These are phyloP conservation scores for Pristionchus arcanus DNA, from an alignment of 2,888 invertebrate genomes.

Conservation along the genomic window DNA sequence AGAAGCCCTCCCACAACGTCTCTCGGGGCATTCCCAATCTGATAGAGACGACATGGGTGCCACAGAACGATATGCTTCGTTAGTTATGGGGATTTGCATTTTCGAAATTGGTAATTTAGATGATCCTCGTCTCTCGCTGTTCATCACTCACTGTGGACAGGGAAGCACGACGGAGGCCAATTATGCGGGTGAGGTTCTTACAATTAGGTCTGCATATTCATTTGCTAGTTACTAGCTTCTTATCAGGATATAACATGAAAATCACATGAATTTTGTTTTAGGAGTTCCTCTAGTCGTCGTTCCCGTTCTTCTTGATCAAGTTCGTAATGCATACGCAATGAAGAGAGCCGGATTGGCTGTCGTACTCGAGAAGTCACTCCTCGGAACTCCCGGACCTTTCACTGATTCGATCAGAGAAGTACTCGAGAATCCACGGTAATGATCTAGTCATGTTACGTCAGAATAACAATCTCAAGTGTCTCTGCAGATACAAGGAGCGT, in stretches of 20 bases:
- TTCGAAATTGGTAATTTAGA: not conserved
- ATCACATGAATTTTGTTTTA: not conserved
- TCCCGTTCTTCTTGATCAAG: constrained; percentile 36
- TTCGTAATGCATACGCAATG: constrained; percentile 16
- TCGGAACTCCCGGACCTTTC: not conserved
- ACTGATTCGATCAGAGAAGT: not conserved
- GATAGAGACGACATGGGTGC: constrained; percentile 22
- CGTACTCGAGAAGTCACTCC: not conserved
- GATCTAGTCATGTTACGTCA: not conserved
- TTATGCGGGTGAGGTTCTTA: constrained; percentile 22
- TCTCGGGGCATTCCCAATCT: constrained; percentile 28
- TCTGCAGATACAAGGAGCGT: not conserved
- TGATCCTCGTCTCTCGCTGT: constrained; percentile 37
- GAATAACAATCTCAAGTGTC: not conserved
- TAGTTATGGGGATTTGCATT: not conserved
- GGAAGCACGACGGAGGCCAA: constrained; percentile 45
- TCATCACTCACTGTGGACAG: constrained; percentile 50
- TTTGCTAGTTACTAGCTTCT: too few species aligned
- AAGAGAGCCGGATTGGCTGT: constrained; percentile 1
- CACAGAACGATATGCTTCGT: constrained; percentile 53
- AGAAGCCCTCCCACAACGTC: constrained; percentile 26
- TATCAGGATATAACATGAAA: not conserved
- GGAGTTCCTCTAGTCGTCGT: constrained; percentile 43
- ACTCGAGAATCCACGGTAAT: not conserved
- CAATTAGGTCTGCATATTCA: not conserved